Percentiles rank a stretch among this genome's conserved stretches.
Conservation (phyloP, 1,140 invertebrate genomes). For the Saccostrea cuccullata region DNA sequence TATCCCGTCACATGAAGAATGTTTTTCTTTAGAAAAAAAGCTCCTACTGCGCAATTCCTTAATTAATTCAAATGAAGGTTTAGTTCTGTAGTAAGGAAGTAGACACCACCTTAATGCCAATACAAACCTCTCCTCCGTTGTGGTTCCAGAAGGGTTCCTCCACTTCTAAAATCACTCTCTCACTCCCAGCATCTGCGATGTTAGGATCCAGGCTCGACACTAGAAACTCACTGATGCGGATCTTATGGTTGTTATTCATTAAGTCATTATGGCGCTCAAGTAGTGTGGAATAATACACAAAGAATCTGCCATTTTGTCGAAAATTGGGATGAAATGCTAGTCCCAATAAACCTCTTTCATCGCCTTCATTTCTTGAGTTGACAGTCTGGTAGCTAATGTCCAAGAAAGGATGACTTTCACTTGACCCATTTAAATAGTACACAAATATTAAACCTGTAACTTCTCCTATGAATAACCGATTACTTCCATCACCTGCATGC, state of each 20-base stretch:
- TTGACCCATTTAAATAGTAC: conserved; percentile 64
- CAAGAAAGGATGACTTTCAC: conserved; percentile 62
- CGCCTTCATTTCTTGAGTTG: conserved; percentile 56
- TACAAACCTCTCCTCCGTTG: conserved; percentile 76
- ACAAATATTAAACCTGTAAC: conserved; percentile 70
- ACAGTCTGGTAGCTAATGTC: conserved; percentile 58
- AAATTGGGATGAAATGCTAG: conserved; percentile 75
- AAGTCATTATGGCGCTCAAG: neutral
- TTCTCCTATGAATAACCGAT: conserved; percentile 73
- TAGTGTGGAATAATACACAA: conserved; percentile 70
- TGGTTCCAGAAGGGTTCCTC: conserved; percentile 74
- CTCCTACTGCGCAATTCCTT: neutral
- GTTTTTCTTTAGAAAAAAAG: no score
- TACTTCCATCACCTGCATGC: conserved; percentile 68
- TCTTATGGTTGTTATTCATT: conserved; percentile 51
- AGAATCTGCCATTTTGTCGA: conserved; percentile 69
- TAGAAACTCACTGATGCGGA: conserved; percentile 73
- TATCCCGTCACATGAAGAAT: neutral
- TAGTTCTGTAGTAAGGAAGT: neutral
- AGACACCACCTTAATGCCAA: neutral
- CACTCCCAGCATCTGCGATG: conserved; percentile 60
- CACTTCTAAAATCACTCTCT: conserved; percentile 71
- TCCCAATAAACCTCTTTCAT: conserved; percentile 75
- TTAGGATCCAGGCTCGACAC: conserved; percentile 61
- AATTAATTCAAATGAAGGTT: no score